Conservation (phyloP, 2,888 invertebrate species). For the Augiades crinisus region DNA sequence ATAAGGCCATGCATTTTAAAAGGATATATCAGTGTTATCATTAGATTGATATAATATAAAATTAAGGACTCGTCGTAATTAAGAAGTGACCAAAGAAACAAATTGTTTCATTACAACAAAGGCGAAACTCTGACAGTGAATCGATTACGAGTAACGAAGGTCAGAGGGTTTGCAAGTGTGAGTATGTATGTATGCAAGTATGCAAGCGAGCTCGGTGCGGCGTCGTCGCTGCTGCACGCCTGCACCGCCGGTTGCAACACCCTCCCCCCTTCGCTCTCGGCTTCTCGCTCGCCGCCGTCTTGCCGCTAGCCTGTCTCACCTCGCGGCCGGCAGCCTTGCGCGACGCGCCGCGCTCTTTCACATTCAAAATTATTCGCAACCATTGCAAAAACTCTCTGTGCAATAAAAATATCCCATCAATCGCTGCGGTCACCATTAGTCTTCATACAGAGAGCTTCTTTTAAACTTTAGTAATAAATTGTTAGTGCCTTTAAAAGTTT, state of each 20-base stretch:
- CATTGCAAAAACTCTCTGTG: conserved; percentile 81
- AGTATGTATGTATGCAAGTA: conserved; percentile 78
- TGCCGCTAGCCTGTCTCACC: conserved; percentile 81
- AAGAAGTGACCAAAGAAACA: conserved; percentile 45
- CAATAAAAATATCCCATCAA: conserved; percentile 70
- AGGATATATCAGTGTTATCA: neutral
- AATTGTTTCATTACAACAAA: conserved; percentile 67
- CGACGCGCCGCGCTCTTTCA: conserved; percentile 81
- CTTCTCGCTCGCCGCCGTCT: conserved; percentile 79
- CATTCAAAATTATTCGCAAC: conserved; percentile 81
- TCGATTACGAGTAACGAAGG: conserved; percentile 77
- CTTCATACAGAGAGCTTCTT: conserved; percentile 64
- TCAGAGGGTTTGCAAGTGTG: conserved; percentile 74
- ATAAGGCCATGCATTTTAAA: conserved; percentile 14
- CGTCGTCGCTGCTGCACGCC: conserved; percentile 80
- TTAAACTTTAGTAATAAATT: conserved; percentile 58
- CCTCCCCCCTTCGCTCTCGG: conserved; percentile 79
- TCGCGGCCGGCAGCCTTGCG: conserved; percentile 82
- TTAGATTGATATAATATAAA: conserved; percentile 30
- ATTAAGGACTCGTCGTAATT: conserved; percentile 28
- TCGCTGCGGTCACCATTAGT: conserved; percentile 66
- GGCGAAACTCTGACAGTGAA: conserved; percentile 65
- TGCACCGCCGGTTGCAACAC: conserved; percentile 81
- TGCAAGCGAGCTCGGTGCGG: conserved; percentile 80
- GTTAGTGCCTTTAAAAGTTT: conserved; percentile 73